Percentiles rank a stretch among this genome's conserved stretches.
These are phyloP conservation scores for Oryzias sinensis DNA, from an alignment of 2,797 vertebrate genomes.

Conservation along the genomic window DNA sequence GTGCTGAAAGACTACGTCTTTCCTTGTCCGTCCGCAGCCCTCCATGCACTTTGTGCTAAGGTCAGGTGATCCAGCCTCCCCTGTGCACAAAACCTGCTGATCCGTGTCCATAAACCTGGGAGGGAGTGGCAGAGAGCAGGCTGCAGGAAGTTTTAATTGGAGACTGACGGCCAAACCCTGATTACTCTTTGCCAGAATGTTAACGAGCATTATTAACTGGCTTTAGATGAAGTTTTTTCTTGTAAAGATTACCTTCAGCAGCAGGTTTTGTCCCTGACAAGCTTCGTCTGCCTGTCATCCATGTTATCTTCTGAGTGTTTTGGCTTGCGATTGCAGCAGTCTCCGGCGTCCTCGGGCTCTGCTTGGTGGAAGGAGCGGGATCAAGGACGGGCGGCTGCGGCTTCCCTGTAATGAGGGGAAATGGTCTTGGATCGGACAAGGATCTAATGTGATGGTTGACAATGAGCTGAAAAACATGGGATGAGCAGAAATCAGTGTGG, in stretches of 20 bases:
- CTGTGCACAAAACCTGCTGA: conserved; percentile 13
- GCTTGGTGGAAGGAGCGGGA: conserved; percentile 12
- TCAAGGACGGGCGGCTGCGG: conserved; percentile 12
- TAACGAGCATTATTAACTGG: conserved; percentile 32
- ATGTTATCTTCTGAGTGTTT: conserved; percentile 49
- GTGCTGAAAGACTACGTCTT: conserved; percentile 4
- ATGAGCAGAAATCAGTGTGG: too few relatives aligned
- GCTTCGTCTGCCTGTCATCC: conserved; percentile 39
- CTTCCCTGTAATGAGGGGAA: conserved; percentile 30
- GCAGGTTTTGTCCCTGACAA: conserved; percentile 10
- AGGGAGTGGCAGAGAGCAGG: conserved; percentile 42
- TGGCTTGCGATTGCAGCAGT: conserved; percentile 66
- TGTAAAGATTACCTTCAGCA: conserved; percentile 8
- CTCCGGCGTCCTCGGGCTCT: conserved; percentile 51
- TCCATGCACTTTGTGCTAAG: not conserved
- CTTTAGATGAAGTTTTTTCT: not conserved
- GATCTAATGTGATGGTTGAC: too few relatives aligned
- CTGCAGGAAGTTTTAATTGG: conserved; percentile 29
- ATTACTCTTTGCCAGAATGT: conserved; percentile 20
- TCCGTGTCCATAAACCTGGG: conserved; percentile 53
- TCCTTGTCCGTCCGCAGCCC: not conserved
- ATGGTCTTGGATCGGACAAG: conserved; percentile 12
- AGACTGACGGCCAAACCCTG: conserved; percentile 11
- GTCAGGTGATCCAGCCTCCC: conserved; percentile 21
- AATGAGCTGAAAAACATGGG: too few relatives aligned